phyloP scores from a whole-genome alignment of 1,140 invertebrate species.

The Tetramorium simillimum region DNA sequence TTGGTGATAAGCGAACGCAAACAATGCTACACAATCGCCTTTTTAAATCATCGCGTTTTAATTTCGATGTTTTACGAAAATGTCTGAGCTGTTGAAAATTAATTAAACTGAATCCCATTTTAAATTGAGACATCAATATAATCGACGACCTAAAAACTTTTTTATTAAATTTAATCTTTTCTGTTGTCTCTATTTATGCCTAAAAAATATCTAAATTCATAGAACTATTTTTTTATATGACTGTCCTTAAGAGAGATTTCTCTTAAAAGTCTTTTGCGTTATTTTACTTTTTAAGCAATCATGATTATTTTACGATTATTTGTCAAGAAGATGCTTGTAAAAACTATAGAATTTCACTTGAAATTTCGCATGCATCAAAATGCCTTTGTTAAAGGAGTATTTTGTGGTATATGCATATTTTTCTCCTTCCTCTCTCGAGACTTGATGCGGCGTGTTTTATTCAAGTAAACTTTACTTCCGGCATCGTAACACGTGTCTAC shows the following conservation, averaged over 20 bases:
- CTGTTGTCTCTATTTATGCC: neutral
- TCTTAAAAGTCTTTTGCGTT: too few species aligned
- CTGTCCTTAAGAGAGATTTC: neutral
- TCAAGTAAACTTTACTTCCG: neutral
- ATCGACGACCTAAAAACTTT: neutral
- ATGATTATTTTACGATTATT: neutral
- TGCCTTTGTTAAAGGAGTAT: neutral
- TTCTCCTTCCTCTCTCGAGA: neutral
- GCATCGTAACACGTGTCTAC: neutral
- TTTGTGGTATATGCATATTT: neutral
- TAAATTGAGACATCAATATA: neutral
- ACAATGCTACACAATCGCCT: neutral
- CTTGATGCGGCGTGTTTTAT: neutral
- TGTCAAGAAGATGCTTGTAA: neutral
- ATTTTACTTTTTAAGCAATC: neutral
- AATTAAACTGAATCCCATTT: neutral
- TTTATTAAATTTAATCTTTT: neutral
- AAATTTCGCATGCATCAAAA: neutral
- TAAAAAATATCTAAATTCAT: neutral
- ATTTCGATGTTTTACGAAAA: neutral
- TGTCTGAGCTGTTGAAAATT: neutral
- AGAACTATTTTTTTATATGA: neutral
- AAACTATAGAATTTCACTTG: neutral
- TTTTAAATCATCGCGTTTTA: neutral
- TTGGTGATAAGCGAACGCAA: constrained; percentile 8